Base-by-base conservation (phyloP, 1,140 invertebrate species). In the Apolygus lucorum region DNA sequence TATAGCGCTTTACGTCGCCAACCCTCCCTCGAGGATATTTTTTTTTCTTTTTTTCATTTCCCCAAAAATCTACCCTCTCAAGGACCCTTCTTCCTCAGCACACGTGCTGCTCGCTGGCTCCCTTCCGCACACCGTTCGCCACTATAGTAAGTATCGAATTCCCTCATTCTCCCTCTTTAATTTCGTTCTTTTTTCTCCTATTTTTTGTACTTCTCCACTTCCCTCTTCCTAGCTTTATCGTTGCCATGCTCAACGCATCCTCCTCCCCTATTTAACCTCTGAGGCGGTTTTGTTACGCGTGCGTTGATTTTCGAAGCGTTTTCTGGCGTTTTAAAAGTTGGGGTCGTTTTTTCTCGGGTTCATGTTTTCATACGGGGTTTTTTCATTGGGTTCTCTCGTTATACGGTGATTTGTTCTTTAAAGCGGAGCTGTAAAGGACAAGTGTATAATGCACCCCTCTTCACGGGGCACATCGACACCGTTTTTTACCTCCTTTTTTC, bases 1-100 rank as follows among this genome's bases (percentile, higher is more conserved):
- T 49, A 49, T 49, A 49, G 34, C 34, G 34, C 34, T 49, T 17
- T 49, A 11, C 34, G 34, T 49, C 34, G 34, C 34, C 34, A 49
- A 49, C 8, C 34, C 34, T 17, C 34, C 34, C 17, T 49, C 34
- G 34, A 11, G 17, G 34, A 17, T 17, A 11, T 49, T 49, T 49
- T 49, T 49, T 49, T 49, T 49, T 49, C 34, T 49, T 49, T 49
- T 49, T 49, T 49, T 17, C 34, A 49, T 49, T 49, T 49, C 34
- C 34, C 34, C 34, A 49, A 49, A 49, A 49, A 49, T 49, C 34
- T 49, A 8, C 34, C 34, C 34, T 17, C 34, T 49, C 8, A 49
- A 17, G 34, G 34, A 49, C 8, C 34, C 34, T 17, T 49, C 34
- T 49, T 49, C 34, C 34, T 8, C 34, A n/a, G 34, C 34, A 49